These are phyloP conservation scores for Dilophus febrilis DNA, from an alignment of 2,888 invertebrate genomes.

Conservation along the genomic window DNA sequence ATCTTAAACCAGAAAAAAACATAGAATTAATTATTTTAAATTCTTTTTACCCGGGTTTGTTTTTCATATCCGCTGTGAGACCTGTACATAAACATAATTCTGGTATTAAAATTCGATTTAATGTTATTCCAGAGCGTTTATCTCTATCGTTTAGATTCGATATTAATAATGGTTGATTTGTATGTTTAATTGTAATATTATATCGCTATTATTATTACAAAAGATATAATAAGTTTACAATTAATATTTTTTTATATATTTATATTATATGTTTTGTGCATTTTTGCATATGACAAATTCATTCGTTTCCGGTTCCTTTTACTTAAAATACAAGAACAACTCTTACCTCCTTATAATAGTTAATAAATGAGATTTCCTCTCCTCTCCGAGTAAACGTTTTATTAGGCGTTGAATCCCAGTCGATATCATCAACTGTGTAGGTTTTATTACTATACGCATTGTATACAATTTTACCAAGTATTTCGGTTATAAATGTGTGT, in stretches of 20 bases:
- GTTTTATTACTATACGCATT: conserved; percentile 57
- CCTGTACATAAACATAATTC: conserved; percentile 77
- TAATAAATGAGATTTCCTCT: conserved; percentile 37
- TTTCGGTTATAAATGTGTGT: conserved; percentile 25
- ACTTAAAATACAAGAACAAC: too few species aligned
- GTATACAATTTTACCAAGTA: conserved; percentile 42
- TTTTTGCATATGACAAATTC: too few species aligned
- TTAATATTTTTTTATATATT: too few species aligned
- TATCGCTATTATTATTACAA: too few species aligned
- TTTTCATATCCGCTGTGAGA: too few species aligned
- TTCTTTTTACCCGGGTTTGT: too few species aligned
- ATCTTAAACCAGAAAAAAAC: too few species aligned
- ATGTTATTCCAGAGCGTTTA: conserved; percentile 48
- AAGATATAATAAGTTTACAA: too few species aligned
- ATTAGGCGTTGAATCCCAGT: conserved; percentile 39
- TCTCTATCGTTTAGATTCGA: conserved; percentile 52
- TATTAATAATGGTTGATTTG: conserved; percentile 72
- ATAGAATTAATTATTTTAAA: too few species aligned
- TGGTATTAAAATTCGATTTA: conserved; percentile 58
- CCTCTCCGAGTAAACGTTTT: conserved; percentile 42
- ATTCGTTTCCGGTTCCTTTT: too few species aligned
- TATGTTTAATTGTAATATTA: too few species aligned
- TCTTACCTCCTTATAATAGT: conserved; percentile 45
- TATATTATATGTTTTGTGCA: too few species aligned
- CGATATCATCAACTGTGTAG: conserved; percentile 51